Conservation (phyloP, 1,140 invertebrate genomes). For the Trichonephila inaurata region DNA sequence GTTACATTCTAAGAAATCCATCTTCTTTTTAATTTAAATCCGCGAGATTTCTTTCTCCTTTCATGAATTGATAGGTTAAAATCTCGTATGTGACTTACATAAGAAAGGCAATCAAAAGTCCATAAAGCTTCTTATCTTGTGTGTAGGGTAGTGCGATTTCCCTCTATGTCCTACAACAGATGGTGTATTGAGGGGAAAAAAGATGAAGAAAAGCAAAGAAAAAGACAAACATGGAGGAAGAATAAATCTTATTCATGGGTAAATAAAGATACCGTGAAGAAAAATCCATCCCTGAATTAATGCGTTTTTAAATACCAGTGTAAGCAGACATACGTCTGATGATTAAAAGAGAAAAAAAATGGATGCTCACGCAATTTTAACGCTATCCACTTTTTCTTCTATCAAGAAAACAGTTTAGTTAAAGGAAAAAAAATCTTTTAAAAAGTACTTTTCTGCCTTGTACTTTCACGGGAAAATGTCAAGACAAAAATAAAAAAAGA, state of each 20-base stretch:
- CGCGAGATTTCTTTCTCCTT: not conserved
- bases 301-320: constrained; percentile 53
- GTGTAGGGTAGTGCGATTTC: not conserved
- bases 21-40: constrained; percentile 20
- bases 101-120: constrained; percentile 43
- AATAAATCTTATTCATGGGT: constrained; percentile 54
- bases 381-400: constrained; percentile 8
- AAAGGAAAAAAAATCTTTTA: not conserved
- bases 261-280: constrained; percentile 50
- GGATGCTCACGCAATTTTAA: constrained; percentile 19
- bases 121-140: constrained; percentile 33
- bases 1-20: not conserved
- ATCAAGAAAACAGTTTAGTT: constrained; percentile 35
- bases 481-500: not conserved
- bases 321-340: constrained; percentile 31
- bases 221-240: constrained; percentile 32
- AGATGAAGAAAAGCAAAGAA: not conserved
- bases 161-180: constrained; percentile 8
- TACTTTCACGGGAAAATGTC: not conserved
- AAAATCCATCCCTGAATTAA: constrained; percentile 40
- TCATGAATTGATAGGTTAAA: constrained; percentile 17
- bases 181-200: constrained; percentile 5
- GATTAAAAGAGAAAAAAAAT: constrained; percentile 21
- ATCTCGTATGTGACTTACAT: not conserved
- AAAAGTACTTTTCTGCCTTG: constrained; percentile 19